Percentiles rank a stretch among this genome's conserved stretches.
Conservation (phyloP, 1,140 invertebrate species). For the Lepidurus apus region DNA sequence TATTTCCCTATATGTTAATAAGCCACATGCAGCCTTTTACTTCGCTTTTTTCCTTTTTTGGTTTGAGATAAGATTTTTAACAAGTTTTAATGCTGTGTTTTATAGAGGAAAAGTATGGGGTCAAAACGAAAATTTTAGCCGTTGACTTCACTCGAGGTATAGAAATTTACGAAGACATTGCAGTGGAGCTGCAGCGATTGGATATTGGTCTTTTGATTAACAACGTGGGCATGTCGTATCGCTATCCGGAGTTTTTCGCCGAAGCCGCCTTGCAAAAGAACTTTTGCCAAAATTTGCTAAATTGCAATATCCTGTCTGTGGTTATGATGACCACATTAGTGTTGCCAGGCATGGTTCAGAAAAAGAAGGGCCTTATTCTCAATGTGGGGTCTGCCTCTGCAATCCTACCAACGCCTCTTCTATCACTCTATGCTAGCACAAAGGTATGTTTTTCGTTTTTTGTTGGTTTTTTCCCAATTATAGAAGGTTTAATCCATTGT, state of each 20-base stretch:
- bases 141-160: constrained; percentile 73
- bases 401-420: constrained; percentile 69
- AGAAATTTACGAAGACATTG: constrained; percentile 69
- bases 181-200: constrained; percentile 63
- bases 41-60: no score
- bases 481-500: constrained; percentile 29
- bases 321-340: constrained; percentile 76
- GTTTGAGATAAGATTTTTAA: neutral
- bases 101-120: constrained; percentile 63
- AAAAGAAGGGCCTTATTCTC: constrained; percentile 78
- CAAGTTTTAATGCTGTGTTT: neutral
- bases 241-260: constrained; percentile 57
- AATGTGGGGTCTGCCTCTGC: constrained; percentile 85
- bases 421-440: constrained; percentile 80
- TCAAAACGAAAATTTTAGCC: constrained; percentile 73
- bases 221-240: constrained; percentile 90
- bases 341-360: constrained; percentile 80
- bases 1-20: no score
- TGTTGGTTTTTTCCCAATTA: neutral
- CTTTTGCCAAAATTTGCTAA: constrained; percentile 54
- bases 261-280: constrained; percentile 25
- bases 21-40: no score
- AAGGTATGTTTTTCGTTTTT: constrained; percentile 56
- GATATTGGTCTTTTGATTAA: constrained; percentile 91
- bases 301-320: constrained; percentile 67